phyloP scores from a whole-genome alignment of 1,140 invertebrate genomes.

The Potamilus streckersoni region DNA sequence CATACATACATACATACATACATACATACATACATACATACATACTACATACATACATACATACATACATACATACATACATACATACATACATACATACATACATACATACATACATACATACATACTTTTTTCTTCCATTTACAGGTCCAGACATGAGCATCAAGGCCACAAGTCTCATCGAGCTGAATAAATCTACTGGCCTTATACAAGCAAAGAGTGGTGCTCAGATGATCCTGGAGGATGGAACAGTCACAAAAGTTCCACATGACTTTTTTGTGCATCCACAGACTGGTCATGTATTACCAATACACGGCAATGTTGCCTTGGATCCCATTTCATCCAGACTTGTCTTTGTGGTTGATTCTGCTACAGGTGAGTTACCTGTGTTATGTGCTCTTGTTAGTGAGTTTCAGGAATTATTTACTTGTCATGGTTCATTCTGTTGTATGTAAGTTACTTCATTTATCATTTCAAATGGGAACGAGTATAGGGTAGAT shows the following conservation, averaged over 20 bases:
- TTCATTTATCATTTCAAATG: no score
- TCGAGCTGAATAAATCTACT: slow-evolving; percentile 47
- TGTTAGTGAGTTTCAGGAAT: neutral
- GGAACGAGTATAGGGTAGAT: no score
- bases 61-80: no score
- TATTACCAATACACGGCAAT: slow-evolving; percentile 59
- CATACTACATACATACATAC: no score
- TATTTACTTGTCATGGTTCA: neutral
- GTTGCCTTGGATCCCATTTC: slow-evolving; percentile 59
- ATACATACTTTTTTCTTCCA: neutral
- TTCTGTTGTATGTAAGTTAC: no score
- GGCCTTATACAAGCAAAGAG: slow-evolving; percentile 52
- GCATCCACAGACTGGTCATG: slow-evolving; percentile 61
- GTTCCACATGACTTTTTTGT: slow-evolving; percentile 55
- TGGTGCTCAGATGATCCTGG: slow-evolving; percentile 50
- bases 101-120: neutral
- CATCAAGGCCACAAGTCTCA: slow-evolving; percentile 35
- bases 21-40: no score
- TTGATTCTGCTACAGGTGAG: slow-evolving; percentile 61
- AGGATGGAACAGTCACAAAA: slow-evolving; percentile 42
- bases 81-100: no score
- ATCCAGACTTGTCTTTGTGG: slow-evolving; percentile 55
- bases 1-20: no score
- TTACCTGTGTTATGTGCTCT: neutral
- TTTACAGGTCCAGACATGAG: slow-evolving; percentile 34